Percentiles rank a stretch among this genome's conserved stretches.
These are phyloP conservation scores for Scomber japonicus DNA, from an alignment of 2,113 vertebrate species.

Conservation along the genomic window DNA sequence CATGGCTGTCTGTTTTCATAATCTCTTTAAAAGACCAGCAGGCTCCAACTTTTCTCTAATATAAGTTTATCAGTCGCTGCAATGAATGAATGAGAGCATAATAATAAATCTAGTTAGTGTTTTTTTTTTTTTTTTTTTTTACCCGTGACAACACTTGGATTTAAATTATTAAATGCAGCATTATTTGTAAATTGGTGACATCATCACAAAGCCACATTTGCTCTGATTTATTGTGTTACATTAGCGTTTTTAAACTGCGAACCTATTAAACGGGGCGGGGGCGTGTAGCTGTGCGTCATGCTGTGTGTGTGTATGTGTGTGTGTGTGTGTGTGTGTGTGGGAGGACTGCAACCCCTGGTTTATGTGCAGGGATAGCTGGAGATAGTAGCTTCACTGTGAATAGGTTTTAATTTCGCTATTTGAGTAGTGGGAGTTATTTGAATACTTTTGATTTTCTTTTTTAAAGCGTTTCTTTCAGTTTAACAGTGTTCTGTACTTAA, in stretches of 20 bases:
- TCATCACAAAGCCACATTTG: not conserved
- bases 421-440: not conserved
- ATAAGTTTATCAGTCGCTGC: no score
- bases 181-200: not conserved
- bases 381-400: no score
- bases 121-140: not conserved
- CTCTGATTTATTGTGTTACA: not conserved
- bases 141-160: not conserved
- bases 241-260: conserved; percentile 20
- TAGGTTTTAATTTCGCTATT: not conserved
- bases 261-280: not conserved
- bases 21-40: no score
- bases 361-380: no score
- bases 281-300: not conserved
- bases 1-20: no score
- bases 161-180: not conserved
- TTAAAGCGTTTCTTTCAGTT: not conserved
- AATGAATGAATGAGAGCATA: not conserved
- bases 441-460: not conserved
- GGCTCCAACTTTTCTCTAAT: no score
- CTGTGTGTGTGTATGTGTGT: no score
- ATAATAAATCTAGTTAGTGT: not conserved
- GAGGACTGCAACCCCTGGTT: no score
- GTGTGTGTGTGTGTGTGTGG: no score
- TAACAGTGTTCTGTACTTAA: not conserved